These are phyloP conservation scores for Aspidoscelis tigris DNA, from an alignment of 2,113 vertebrate species.

Conservation along the genomic window DNA sequence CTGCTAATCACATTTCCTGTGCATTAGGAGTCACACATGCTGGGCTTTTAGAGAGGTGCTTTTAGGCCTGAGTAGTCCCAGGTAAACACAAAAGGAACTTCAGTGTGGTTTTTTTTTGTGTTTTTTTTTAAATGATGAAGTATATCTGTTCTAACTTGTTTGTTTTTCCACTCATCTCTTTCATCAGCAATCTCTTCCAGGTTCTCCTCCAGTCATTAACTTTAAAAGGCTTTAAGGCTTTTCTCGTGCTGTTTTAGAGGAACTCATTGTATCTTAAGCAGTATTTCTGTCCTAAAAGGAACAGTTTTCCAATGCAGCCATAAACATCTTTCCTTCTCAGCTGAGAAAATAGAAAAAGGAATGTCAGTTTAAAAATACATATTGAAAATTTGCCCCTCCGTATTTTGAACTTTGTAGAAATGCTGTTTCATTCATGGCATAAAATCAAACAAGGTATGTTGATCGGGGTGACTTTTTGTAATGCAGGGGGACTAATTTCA, in stretches of 20 bases:
- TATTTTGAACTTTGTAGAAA: too few relatives aligned
- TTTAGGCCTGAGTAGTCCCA: slow-evolving; percentile 51
- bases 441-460: too few relatives aligned
- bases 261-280: slow-evolving; percentile 9
- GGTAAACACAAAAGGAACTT: slow-evolving; percentile 34
- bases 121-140: slow-evolving; percentile 34
- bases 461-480: too few relatives aligned
- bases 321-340: not conserved
- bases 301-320: not conserved
- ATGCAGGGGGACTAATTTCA: too few relatives aligned
- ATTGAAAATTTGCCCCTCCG: too few relatives aligned
- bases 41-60: slow-evolving; percentile 75
- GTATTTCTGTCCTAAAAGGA: not conserved
- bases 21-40: slow-evolving; percentile 84
- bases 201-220: not conserved
- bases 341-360: not conserved
- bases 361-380: not conserved
- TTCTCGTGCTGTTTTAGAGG: not conserved
- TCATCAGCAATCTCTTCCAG: not conserved
- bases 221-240: slow-evolving; percentile 1
- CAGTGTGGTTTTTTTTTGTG: not conserved
- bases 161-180: slow-evolving; percentile 3
- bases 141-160: slow-evolving; percentile 42
- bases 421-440: too few relatives aligned
- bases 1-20: slow-evolving; percentile 88